Evolutionary conservation across 2,888 invertebrate genomes (phyloP), one percentile per base, ranked within the genome.

Genomic region (Agrilus mali): DNA sequence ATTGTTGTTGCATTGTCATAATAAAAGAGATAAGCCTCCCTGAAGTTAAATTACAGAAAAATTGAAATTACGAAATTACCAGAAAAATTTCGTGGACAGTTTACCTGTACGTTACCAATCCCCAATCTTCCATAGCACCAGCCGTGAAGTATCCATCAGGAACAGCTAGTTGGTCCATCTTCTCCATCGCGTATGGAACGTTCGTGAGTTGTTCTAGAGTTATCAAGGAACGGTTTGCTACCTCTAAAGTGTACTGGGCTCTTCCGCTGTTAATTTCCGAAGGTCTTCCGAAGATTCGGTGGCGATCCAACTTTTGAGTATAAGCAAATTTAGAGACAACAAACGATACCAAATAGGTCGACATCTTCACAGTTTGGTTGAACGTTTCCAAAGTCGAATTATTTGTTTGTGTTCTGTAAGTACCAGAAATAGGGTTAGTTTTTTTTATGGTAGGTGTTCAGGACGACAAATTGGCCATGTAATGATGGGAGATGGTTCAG

Each of bases 111-210:
- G 85, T 89, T 6, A 89, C 73, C 20, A 92, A 69, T 7, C 90
- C 92, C 89, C 90, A 92, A 61, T 93, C 92, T 60, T 90, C 89
- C 90, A 92, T 90, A 40, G 90, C 90, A 36, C 86, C 86, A 49
- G 84, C 80, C 37, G 75, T 74, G 61, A 90, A 89, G 60, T 47
- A 47, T 12, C 17, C 31, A 54, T 90, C 86, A 0, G 87, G 82
- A 46, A 93, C 74, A 2, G 87, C 89, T 12, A 88, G 78, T 58
- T 89, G 78, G 57, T 90, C 85, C 63, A 89, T 73, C 60, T 89
- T 89, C 5, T 78, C 69, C 45, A 83, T 51, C 40, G 72, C 63
- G 52, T 77, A 78, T 7, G 69, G 55, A n/a, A 74, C 58, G 1
- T 61, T 73, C 52, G 86, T 74, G 60, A 78, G 76, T 37, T 70